Percentiles rank a stretch among this genome's conserved stretches.
These are phyloP conservation scores for Papilio protenor DNA, from an alignment of 2,888 invertebrate species.

Conservation along the genomic window DNA sequence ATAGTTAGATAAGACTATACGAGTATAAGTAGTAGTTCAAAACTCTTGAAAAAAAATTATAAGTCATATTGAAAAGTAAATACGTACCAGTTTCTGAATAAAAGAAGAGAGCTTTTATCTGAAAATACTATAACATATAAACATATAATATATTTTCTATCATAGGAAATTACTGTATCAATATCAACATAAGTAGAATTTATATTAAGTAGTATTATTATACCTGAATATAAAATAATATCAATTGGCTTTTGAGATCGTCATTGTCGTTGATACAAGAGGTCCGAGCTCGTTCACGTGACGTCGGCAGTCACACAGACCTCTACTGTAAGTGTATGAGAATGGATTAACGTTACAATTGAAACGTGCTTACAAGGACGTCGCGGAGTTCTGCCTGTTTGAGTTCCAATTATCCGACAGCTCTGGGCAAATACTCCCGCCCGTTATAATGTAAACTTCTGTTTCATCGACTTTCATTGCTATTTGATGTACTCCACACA, in stretches of 20 bases:
- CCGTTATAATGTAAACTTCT: conserved; percentile 18
- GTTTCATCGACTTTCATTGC: conserved; percentile 13
- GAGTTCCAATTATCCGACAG: conserved; percentile 80
- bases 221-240: too few relatives aligned
- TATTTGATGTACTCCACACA: neutral
- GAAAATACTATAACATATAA: too few relatives aligned
- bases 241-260: neutral
- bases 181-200: too few relatives aligned
- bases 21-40: neutral
- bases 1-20: neutral
- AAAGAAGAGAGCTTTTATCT: too few relatives aligned
- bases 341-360: conserved; percentile 80
- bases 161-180: too few relatives aligned
- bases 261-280: neutral
- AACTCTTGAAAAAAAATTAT: neutral
- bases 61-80: too few relatives aligned
- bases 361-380: conserved; percentile 82
- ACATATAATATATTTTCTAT: too few relatives aligned
- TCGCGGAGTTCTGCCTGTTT: conserved; percentile 74
- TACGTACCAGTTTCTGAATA: too few relatives aligned
- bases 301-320: neutral
- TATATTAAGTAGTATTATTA: too few relatives aligned
- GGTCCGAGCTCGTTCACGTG: neutral
- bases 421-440: conserved; percentile 71
- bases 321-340: conserved; percentile 15